phyloP scores from a whole-genome alignment of 2,888 invertebrate genomes.

The Lymantria monacha region DNA sequence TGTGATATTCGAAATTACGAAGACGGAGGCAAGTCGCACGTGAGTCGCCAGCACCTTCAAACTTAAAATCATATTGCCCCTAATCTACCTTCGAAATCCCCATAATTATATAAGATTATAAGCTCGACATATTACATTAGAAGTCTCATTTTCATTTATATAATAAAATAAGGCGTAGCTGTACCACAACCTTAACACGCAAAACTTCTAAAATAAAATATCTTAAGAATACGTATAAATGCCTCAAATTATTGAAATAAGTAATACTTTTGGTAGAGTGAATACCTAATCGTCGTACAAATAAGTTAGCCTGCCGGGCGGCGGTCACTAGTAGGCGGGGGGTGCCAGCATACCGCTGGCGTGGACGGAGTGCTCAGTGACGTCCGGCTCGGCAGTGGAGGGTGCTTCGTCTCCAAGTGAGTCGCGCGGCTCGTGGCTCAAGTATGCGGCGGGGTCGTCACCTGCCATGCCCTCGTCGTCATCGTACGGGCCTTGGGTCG shows the following conservation, averaged over 20 bases:
- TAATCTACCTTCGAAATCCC: slow-evolving; percentile 63
- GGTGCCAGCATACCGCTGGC: slow-evolving; percentile 81
- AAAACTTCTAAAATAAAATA: slow-evolving; percentile 51
- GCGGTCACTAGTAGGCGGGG: slow-evolving; percentile 73
- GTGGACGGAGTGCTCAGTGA: slow-evolving; percentile 79
- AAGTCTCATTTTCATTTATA: slow-evolving; percentile 61
- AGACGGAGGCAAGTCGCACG: slow-evolving; percentile 77
- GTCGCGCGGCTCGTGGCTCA: slow-evolving; percentile 62
- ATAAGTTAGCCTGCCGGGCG: slow-evolving; percentile 47
- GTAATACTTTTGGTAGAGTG: slow-evolving; percentile 79
- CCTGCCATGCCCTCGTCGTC: slow-evolving; percentile 79
- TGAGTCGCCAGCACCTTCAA: slow-evolving; percentile 81
- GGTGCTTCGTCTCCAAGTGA: slow-evolving; percentile 73
- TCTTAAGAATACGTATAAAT: slow-evolving; percentile 46
- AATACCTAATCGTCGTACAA: slow-evolving; percentile 54
- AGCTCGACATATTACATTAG: slow-evolving; percentile 48
- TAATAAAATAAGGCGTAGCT: slow-evolving; percentile 41
- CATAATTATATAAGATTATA: slow-evolving; percentile 44
- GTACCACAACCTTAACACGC: slow-evolving; percentile 56
- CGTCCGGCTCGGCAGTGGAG: slow-evolving; percentile 83
- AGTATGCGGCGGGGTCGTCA: slow-evolving; percentile 79
- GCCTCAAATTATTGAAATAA: slow-evolving; percentile 52
- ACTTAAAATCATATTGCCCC: slow-evolving; percentile 58
- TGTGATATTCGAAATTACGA: slow-evolving; percentile 64
- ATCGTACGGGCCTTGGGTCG: slow-evolving; percentile 85